These are phyloP conservation scores for Caenorhabditis sinica DNA, from an alignment of 2,888 invertebrate species.

Conservation along the genomic window DNA sequence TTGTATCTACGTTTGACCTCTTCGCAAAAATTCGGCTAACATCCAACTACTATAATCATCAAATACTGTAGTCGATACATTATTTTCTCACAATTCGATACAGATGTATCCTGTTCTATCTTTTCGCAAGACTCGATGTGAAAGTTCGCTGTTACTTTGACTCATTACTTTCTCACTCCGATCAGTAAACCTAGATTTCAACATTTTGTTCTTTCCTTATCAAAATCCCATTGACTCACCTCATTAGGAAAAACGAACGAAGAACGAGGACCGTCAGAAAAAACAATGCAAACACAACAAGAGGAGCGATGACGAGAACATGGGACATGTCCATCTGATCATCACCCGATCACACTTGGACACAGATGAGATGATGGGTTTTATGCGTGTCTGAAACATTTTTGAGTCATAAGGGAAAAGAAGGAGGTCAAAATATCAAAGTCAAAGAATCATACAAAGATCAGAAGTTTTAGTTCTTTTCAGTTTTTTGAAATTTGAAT, in stretches of 20 bases:
- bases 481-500: not conserved
- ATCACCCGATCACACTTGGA: conserved; percentile 20
- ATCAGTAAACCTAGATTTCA: not conserved
- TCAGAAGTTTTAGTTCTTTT: not conserved
- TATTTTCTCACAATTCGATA: too few species aligned
- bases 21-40: too few species aligned
- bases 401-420: not conserved
- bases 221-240: conserved; percentile 27
- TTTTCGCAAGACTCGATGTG: not conserved
- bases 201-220: not conserved
- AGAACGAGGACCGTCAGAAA: conserved; percentile 56
- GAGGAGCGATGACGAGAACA: conserved; percentile 63
- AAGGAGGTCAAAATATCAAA: not conserved
- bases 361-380: not conserved
- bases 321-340: conserved; percentile 62
- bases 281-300: conserved; percentile 55
- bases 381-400: conserved; percentile 32
- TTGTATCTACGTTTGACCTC: too few species aligned
- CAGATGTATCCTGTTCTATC: too few species aligned
- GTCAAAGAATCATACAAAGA: not conserved
- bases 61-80: too few species aligned
- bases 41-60: too few species aligned
- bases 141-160: conserved; percentile 3
- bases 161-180: not conserved
- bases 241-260: conserved; percentile 54